Percentiles rank a stretch among this genome's conserved stretches.
phyloP scores from a whole-genome alignment of 2,113 vertebrate genomes.

The Gyps fulvus region DNA sequence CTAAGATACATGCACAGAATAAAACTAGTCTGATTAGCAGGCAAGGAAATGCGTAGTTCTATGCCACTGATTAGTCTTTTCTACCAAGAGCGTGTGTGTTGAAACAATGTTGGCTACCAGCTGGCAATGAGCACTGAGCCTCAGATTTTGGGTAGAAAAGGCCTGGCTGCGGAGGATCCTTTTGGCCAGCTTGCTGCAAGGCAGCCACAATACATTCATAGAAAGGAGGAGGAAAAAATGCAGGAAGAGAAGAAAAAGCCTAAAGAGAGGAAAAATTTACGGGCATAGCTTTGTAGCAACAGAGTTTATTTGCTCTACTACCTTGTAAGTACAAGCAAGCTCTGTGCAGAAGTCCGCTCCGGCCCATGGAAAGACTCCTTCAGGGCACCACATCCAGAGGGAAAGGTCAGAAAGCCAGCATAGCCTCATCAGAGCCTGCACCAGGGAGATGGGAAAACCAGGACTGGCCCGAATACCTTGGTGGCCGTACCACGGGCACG shows the following conservation, averaged over 20 bases:
- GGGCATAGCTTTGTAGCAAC: not conserved
- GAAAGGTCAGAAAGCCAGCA: not conserved
- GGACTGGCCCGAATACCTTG: fast-evolving
- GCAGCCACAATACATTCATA: not conserved
- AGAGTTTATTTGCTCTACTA: slow-evolving; percentile 22
- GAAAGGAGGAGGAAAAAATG: not conserved
- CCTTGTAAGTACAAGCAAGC: not conserved
- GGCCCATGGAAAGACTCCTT: not conserved
- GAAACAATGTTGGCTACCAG: not conserved
- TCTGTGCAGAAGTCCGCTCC: not conserved
- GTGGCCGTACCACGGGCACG: fast-evolving
- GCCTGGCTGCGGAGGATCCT: not conserved
- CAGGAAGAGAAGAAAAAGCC: not conserved
- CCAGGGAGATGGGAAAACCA: not conserved
- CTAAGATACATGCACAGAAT: not conserved
- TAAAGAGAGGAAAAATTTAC: not conserved
- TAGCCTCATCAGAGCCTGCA: not conserved
- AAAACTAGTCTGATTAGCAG: not conserved
- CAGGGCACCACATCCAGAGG: not conserved
- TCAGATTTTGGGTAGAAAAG: not conserved
- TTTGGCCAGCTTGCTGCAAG: not conserved
- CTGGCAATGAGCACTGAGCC: not conserved
- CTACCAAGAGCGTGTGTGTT: fast-evolving
- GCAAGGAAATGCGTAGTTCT: not conserved
- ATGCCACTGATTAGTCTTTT: not conserved